These are phyloP conservation scores for Aix galericulata DNA, from an alignment of 2,113 vertebrate genomes.

Conservation along the genomic window DNA sequence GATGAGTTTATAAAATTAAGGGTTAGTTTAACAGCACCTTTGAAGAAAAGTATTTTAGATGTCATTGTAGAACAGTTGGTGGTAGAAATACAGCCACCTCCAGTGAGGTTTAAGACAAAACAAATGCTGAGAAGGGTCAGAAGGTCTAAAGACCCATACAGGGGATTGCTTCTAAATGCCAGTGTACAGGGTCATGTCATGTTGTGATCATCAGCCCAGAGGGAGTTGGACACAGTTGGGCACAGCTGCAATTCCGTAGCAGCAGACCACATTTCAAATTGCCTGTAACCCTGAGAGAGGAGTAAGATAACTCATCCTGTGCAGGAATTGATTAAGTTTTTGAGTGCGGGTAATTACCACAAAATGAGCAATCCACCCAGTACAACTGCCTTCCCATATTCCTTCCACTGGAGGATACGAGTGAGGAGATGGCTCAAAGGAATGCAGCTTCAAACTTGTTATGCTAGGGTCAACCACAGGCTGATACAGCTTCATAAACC, in stretches of 20 bases:
- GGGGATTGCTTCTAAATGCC: neutral
- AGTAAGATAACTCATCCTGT: neutral
- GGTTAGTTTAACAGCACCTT: constrained; percentile 4
- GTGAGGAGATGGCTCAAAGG: neutral
- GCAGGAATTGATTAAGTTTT: neutral
- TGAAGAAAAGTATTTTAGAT: neutral
- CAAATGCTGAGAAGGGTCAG: neutral
- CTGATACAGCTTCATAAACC: neutral
- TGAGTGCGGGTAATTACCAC: neutral
- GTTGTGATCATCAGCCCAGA: neutral
- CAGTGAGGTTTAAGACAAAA: neutral
- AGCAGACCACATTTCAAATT: neutral
- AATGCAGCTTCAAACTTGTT: fast-evolving
- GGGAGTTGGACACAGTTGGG: neutral
- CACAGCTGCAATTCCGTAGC: neutral
- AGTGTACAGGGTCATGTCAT: neutral
- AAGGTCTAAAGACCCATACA: neutral
- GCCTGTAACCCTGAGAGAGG: neutral
- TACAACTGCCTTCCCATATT: neutral
- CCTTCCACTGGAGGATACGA: neutral
- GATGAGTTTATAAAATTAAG: constrained; percentile 31
- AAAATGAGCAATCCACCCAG: neutral
- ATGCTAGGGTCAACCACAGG: neutral
- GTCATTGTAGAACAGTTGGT: neutral
- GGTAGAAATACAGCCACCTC: neutral